Percentiles rank a stretch among this genome's conserved stretches.
phyloP scores from a whole-genome alignment of 2,113 vertebrate species.

The Hyperoodon ampullatus region DNA sequence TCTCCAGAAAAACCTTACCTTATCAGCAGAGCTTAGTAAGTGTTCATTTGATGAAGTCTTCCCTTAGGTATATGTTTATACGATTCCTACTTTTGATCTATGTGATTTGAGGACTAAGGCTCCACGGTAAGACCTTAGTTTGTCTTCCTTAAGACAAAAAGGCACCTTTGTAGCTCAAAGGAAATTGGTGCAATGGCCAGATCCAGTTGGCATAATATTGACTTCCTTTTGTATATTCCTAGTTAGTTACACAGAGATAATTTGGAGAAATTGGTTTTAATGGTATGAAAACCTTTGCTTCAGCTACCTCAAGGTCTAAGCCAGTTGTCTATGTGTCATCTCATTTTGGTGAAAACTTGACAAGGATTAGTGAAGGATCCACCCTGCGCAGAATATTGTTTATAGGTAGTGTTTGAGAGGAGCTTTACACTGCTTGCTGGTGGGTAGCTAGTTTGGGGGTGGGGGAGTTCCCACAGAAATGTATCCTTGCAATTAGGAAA shows the following conservation, averaged over 20 bases:
- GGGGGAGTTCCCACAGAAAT: neutral
- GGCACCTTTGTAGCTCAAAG: neutral
- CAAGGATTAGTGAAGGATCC: neutral
- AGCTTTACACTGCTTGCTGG: neutral
- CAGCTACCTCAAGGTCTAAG: neutral
- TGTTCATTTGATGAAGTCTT: neutral
- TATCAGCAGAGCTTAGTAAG: neutral
- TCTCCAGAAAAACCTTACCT: neutral
- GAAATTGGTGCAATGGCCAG: neutral
- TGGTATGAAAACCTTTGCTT: neutral
- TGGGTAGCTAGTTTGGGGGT: neutral
- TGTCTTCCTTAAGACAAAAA: slow-evolving; percentile 9
- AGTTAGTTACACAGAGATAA: neutral
- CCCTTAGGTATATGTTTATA: neutral
- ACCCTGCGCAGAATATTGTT: neutral
- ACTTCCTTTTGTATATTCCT: neutral
- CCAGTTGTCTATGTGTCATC: neutral
- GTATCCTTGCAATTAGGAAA: neutral
- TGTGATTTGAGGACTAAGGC: neutral
- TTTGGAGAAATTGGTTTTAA: slow-evolving; percentile 34
- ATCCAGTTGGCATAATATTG: neutral
- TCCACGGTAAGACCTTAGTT: neutral
- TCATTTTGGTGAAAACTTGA: slow-evolving; percentile 23
- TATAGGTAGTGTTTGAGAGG: neutral
- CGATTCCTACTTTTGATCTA: neutral